A percentile compares a stretch with the other conserved stretches of the same genome.
Evolutionary conservation across 1,140 invertebrate genomes (phyloP).

Genomic region (Drosophila ironensis): DNA sequence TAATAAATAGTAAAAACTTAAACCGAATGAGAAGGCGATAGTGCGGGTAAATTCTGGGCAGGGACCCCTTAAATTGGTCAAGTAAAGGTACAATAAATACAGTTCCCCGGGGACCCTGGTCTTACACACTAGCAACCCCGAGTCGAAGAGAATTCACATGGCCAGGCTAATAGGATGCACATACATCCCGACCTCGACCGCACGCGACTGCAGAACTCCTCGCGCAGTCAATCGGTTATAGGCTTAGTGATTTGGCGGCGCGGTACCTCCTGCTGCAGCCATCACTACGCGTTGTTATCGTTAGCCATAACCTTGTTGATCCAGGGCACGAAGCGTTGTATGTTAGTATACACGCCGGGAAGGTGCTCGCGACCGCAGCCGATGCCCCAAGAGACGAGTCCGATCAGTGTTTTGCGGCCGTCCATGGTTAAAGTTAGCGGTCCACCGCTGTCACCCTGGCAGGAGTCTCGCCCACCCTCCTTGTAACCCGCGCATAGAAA

Average conservation of each 20-base stretch:
- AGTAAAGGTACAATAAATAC: slow-evolving; percentile 62
- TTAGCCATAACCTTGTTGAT: slow-evolving; percentile 90
- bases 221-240: slow-evolving; percentile 51
- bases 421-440: slow-evolving; percentile 91
- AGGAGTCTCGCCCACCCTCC: slow-evolving; percentile 84
- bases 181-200: slow-evolving; percentile 11
- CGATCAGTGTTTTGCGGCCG: slow-evolving; percentile 91
- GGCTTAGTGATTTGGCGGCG: background rate
- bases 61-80: background rate
- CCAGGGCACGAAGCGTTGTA: slow-evolving; percentile 96
- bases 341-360: slow-evolving; percentile 95
- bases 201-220: slow-evolving; percentile 46
- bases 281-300: slow-evolving; percentile 73
- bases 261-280: background rate
- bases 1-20: slow-evolving; percentile 60
- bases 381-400: slow-evolving; percentile 95
- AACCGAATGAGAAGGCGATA: slow-evolving; percentile 6
- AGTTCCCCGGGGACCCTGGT: slow-evolving; percentile 16
- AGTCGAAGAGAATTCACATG: slow-evolving; percentile 80
- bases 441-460: slow-evolving; percentile 89
- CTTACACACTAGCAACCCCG: slow-evolving; percentile 80
- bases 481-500: slow-evolving; percentile 96
- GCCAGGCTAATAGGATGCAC: slow-evolving; percentile 50
- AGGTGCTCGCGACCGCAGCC: slow-evolving; percentile 94
- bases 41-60: background rate